phyloP scores from a whole-genome alignment of 2,113 vertebrate species.

The Rhea pennata region DNA sequence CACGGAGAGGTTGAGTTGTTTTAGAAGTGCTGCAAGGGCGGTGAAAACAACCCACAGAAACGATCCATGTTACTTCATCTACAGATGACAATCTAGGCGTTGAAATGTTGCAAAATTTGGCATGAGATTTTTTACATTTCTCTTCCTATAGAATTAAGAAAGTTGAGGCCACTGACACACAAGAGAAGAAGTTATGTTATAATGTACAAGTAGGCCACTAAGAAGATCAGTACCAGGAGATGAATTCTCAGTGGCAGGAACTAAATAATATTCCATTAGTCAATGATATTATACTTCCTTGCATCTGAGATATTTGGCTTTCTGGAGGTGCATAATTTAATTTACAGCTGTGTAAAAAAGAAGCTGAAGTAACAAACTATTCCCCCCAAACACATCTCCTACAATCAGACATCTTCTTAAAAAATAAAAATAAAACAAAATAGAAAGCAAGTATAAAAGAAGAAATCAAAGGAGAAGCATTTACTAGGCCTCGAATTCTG shows the following conservation, averaged over 20 bases:
- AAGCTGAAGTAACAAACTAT: not conserved
- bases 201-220: not conserved
- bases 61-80: not conserved
- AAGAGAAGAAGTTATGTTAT: not conserved
- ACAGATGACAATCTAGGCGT: not conserved
- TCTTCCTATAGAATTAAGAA: not conserved
- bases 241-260: not conserved
- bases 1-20: slow-evolving; percentile 29
- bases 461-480: not conserved
- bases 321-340: not conserved
- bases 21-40: slow-evolving; percentile 16
- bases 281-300: not conserved
- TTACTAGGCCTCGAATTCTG: not conserved
- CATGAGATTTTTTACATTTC: not conserved
- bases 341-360: not conserved
- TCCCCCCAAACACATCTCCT: not conserved
- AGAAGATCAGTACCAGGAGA: not conserved
- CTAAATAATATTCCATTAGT: not conserved
- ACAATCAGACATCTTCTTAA: not conserved
- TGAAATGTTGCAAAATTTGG: not conserved
- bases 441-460: not conserved
- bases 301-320: not conserved
- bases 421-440: not conserved
- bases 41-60: slow-evolving; percentile 36
- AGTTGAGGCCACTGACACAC: not conserved